Percentiles rank a stretch among this genome's conserved stretches.
These are phyloP conservation scores for Apostichopus leukothele DNA, from an alignment of 53 echinoderm and acorn worm species.

Conservation along the genomic window DNA sequence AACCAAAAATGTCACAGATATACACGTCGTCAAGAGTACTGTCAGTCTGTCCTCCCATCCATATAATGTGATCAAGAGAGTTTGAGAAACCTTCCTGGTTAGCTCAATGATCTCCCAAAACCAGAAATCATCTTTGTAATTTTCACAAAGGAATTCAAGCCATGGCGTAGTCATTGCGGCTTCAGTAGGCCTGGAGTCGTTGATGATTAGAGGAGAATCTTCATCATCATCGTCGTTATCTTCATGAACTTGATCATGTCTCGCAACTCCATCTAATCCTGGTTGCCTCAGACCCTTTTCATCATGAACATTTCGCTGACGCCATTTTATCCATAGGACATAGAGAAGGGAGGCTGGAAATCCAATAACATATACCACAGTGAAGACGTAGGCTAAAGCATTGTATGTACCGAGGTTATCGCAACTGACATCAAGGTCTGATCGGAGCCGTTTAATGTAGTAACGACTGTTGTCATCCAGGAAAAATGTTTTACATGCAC, in stretches of 20 bases:
- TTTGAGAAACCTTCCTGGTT: not conserved
- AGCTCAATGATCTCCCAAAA: not conserved
- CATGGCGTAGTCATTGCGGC: not conserved
- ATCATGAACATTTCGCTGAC: too few species aligned
- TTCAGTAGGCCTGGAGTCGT: not conserved
- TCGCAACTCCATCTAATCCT: not conserved
- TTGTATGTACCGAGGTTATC: not conserved
- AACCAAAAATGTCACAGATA: not conserved
- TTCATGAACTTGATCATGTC: not conserved
- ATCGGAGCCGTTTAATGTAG: constrained; percentile 28
- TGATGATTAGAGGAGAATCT: not conserved
- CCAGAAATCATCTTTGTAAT: not conserved
- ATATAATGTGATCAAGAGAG: not conserved
- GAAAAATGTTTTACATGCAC: constrained; percentile 52
- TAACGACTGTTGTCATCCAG: constrained; percentile 31
- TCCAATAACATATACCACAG: constrained; percentile 52
- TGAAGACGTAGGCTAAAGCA: constrained; percentile 43
- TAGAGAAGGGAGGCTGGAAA: constrained; percentile 53
- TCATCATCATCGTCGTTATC: not conserved
- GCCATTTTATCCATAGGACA: constrained; percentile 23
- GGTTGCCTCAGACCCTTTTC: not conserved
- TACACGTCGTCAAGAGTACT: not conserved
- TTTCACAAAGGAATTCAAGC: not conserved
- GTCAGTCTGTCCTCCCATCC: constrained; percentile 23
- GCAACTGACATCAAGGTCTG: constrained; percentile 59